Evolutionary conservation across 2,113 vertebrate genomes (phyloP), one percentile per base, ranked within the genome.

Genomic region (Zosterops pallidus): DNA sequence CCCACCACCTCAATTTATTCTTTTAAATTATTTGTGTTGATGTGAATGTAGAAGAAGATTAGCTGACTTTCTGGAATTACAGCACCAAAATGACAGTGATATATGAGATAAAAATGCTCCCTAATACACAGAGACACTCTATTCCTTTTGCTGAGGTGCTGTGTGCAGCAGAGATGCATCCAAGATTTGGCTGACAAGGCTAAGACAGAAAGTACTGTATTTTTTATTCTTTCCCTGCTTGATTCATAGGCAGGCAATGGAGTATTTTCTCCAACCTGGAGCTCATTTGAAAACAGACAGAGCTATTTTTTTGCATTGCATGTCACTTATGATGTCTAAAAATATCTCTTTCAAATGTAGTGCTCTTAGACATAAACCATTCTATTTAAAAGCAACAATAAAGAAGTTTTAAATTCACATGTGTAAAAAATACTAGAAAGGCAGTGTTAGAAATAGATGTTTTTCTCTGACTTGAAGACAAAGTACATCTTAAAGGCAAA

Each of bases 11-110:
- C 52, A 68, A 91, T 92, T 79, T 90, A 80, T 31, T 37, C 86
- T 80, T 83, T 93, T 81, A 79, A 85, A 82, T 96, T 92, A 64
- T 86, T 93, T 89, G 11, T 79, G 68, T 89, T 92, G 85, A 97
- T 97, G 15, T 86, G 88, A 91, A 79, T 71, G 44, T 63, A 95
- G 76, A 89, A 95, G 74, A 96, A 67, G 64, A 85, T 85, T 83
- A 91, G 50, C 75, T 96, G 87, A 52, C 25, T 86, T 92, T 95
- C 75, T 94, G 83, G 80, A 87, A 76, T 74, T 80, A 81, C n/a
- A 77, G 84, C 47, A 92, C 70, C n/a, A 79, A 86, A 89, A 82
- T 13, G 50, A 91, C 89, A 89, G 41, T 95, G 92, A 95, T 63
- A 9, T n/a, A 95, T 89, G 89, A 96, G 49, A 92, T 83, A 25